A percentile compares a stretch with the other conserved stretches of the same genome.
Conservation (phyloP, 2,113 vertebrate genomes). For the Dipodomys stephensi region DNA sequence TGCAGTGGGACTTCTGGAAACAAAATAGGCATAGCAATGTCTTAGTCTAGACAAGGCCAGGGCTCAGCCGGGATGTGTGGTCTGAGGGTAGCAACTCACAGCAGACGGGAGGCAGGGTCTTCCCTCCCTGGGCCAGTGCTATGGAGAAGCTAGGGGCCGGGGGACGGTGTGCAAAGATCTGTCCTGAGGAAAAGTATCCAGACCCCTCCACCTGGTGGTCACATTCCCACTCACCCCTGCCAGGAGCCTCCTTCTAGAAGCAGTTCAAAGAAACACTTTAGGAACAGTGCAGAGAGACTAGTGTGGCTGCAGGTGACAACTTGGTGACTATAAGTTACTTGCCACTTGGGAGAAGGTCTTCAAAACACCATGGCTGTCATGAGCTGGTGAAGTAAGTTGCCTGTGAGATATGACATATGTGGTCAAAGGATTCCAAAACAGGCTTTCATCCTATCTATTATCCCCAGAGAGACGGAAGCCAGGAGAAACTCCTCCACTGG, state of each 20-base stretch:
- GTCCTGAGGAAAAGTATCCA: not conserved
- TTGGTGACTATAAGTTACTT: not conserved
- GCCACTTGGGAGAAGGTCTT: not conserved
- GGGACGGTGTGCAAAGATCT: not conserved
- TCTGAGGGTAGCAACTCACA: not conserved
- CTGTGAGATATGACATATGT: not conserved
- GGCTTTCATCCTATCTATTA: not conserved
- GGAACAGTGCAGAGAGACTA: not conserved
- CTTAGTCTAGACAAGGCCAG: not conserved
- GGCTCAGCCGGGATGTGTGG: accelerated
- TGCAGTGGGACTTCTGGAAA: not conserved
- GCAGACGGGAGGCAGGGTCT: not conserved
- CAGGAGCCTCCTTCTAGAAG: not conserved
- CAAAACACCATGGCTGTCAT: not conserved
- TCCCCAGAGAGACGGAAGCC: not conserved
- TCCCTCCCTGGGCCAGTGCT: not conserved
- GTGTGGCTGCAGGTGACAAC: not conserved
- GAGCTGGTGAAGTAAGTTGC: not conserved
- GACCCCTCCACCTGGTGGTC: not conserved
- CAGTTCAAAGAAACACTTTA: not conserved
- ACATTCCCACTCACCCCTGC: not conserved
- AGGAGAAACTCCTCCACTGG: accelerated
- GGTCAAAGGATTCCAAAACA: not conserved
- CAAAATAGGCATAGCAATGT: not conserved
- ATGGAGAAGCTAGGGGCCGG: not conserved